Evolutionary conservation across 1,140 invertebrate genomes (phyloP).

Genomic region (Drosophila kohkoa): DNA sequence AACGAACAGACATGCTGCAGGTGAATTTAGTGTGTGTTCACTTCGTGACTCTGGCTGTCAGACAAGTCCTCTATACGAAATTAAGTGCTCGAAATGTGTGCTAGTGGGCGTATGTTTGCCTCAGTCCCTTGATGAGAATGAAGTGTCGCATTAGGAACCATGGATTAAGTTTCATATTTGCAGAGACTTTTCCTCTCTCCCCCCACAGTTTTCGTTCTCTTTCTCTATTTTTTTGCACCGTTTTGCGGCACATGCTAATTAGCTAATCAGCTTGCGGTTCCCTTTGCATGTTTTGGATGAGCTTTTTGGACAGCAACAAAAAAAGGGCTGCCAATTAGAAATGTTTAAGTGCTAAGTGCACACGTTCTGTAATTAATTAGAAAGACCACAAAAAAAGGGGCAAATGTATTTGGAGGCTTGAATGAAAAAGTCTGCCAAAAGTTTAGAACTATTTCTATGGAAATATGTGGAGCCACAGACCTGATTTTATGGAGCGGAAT

Average conservation of each 20-base stretch:
- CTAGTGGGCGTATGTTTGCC: conserved; percentile 2
- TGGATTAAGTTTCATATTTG: conserved; percentile 57
- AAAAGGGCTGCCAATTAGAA: conserved; percentile 3
- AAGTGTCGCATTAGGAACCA: conserved; percentile 47
- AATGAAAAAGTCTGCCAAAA: not conserved
- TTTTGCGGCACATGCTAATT: conserved; percentile 50
- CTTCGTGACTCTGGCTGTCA: not conserved
- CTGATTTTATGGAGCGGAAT: not conserved
- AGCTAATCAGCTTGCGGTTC: conserved; percentile 62
- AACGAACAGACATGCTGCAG: conserved; percentile 28
- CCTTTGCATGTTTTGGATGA: not conserved
- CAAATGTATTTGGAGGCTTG: not conserved
- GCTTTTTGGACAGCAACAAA: not conserved
- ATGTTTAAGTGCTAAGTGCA: conserved; percentile 19
- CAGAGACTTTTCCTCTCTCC: not conserved
- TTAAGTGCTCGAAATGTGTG: conserved; percentile 51
- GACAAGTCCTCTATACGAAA: conserved; percentile 44
- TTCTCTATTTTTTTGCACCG: conserved; percentile 2
- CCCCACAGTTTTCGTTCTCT: not conserved
- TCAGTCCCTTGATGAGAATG: conserved; percentile 1
- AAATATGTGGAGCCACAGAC: not conserved
- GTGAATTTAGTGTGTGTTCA: conserved; percentile 18
- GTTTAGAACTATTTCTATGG: not conserved
- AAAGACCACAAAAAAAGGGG: conserved; percentile 3
- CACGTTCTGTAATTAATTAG: conserved; percentile 17